phyloP scores from a whole-genome alignment of 2,797 vertebrate species.

The Acanthurus tractus region DNA sequence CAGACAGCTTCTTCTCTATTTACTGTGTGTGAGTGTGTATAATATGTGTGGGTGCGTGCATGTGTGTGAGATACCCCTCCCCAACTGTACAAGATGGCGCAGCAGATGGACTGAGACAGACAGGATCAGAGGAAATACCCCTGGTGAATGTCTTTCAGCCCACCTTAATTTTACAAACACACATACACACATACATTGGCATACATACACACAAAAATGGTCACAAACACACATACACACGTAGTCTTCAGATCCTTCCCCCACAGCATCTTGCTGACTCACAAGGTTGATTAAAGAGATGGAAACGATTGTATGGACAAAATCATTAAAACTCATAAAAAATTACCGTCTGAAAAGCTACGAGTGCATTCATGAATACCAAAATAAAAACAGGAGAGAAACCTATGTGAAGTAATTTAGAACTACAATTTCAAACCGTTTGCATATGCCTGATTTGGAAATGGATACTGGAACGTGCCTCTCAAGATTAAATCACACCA shows the following conservation, averaged over 20 bases:
- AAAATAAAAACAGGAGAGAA: conserved; percentile 34
- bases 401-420: conserved; percentile 63
- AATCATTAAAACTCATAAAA: conserved; percentile 69
- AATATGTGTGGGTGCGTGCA: not conserved
- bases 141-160: conserved; percentile 60
- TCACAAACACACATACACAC: not conserved
- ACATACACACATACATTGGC: not conserved
- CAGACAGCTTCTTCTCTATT: conserved; percentile 50
- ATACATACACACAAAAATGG: conserved; percentile 14
- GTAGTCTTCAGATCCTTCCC: conserved; percentile 25
- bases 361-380: conserved; percentile 60
- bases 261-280: conserved; percentile 57
- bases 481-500: conserved; percentile 65
- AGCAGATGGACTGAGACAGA: conserved; percentile 75
- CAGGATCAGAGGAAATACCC: conserved; percentile 70
- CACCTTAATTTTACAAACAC: conserved; percentile 54
- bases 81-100: conserved; percentile 56
- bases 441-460: conserved; percentile 73
- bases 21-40: conserved; percentile 21
- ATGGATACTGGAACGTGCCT: conserved; percentile 65
- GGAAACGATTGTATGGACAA: conserved; percentile 50
- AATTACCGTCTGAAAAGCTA: conserved; percentile 53
- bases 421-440: conserved; percentile 61
- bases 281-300: conserved; percentile 68
- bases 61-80: conserved; percentile 35